Conservation (phyloP, 2,888 invertebrate species). For the Exocentrus adspersus region DNA sequence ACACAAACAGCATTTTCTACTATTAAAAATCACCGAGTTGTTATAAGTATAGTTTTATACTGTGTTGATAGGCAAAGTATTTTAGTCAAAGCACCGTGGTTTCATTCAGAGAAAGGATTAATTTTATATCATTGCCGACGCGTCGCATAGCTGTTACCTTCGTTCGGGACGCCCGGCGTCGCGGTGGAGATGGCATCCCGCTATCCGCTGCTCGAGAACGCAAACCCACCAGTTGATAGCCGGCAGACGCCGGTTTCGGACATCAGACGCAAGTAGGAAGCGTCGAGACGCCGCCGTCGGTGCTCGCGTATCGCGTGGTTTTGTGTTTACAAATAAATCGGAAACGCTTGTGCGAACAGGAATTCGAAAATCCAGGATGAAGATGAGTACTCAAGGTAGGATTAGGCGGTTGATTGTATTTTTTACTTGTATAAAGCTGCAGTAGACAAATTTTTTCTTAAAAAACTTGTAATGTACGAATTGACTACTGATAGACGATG, state of each 20-base stretch:
- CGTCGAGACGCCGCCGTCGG: slow-evolving; percentile 40
- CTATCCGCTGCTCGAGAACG: slow-evolving; percentile 11
- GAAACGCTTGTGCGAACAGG: not conserved
- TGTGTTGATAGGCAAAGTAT: no score
- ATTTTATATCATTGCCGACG: not conserved
- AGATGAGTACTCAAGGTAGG: slow-evolving; percentile 42
- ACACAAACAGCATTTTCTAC: no score
- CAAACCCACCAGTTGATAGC: slow-evolving; percentile 50
- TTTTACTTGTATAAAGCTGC: no score
- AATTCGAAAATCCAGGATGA: not conserved
- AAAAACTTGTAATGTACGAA: no score
- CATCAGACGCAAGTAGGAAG: slow-evolving; percentile 13
- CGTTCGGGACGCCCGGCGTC: not conserved
- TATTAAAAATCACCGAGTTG: no score
- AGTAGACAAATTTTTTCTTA: no score
- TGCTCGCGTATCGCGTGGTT: slow-evolving; percentile 22
- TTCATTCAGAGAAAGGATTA: no score
- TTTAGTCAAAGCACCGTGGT: no score
- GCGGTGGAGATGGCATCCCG: slow-evolving; percentile 4
- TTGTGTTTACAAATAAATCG: slow-evolving; percentile 5
- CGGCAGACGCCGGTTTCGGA: slow-evolving; percentile 45
- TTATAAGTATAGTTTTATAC: no score
- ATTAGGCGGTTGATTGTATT: no score
- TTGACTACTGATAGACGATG: no score
- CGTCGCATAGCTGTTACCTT: no score